Evolutionary conservation across 2,888 invertebrate genomes (phyloP), one percentile per base, ranked within the genome.

Genomic region (Netelia melanura): DNA sequence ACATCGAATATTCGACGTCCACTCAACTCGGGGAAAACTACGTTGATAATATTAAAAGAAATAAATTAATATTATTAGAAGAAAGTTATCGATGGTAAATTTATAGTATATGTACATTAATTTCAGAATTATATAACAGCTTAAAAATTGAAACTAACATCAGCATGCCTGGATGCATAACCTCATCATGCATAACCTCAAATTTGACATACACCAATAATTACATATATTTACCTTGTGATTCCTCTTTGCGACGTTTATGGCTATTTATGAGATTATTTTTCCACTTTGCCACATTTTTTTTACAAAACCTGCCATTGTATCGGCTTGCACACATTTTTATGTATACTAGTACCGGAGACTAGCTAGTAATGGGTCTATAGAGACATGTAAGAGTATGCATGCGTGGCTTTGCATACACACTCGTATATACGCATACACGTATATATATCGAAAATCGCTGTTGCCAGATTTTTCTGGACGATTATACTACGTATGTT

Each of bases 251-350:
- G 8, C 78, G 61, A 58, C 44, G 30, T 78, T 58, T 78, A 43
- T 78, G 54, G 3, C 61, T 78, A 1, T n/a, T 38, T 9, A 70
- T 43, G 0, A 78, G 9, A 58, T 78, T 78, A 30, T 70, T 70
- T 70, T 61, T 17, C 78, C 78, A 78, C 44, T 78, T 25, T 2
- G 9, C 70, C 30, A 78, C 44, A 70, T 78, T 70, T 78, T 70
- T 70, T 58, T 78, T 70, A 25, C 43, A 38, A 56, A 78, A 78
- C 17, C 17, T 17, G 17, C 17, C 17, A 17, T 17, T 17, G 17
- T 17, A 17, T 17, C 17, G 17, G 17, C 17, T 17, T 17, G 17
- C 17, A 17, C 17, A 17, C 17, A 17, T 17, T 17, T 17, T 17
- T 17, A 17, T 17, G 17, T 17, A 17, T 17, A 17, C 17, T 17